Evolutionary conservation across 2,888 invertebrate species (phyloP), one percentile per base, ranked within the genome.

Genomic region (Parnassius glacialis): DNA sequence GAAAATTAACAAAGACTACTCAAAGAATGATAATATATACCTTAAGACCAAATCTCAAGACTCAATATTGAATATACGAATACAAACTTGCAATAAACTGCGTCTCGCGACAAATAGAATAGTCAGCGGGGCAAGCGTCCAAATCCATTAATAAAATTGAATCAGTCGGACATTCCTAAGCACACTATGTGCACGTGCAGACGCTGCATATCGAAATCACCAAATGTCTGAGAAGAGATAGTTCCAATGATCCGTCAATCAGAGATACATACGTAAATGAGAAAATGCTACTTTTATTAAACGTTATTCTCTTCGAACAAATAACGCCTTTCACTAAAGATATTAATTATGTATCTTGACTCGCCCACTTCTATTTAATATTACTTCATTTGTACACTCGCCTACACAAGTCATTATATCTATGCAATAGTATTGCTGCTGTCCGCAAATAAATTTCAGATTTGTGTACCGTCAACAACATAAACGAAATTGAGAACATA

Each of bases 121-220:
- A 73, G 80, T 90, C 88, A 90, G 81, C 86, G 79, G 91, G 91
- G 91, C 90, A 91, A 88, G 79, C 84, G 85, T 89, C 91, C 91
- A 91, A 90, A 81, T 90, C 91, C 91, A 90, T 91, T 91, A 90
- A 90, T 91, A 91, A 91, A 85, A 90, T 90, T 87, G 91, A 91
- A 90, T 90, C 91, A 90, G 85, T 84, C 86, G 81, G 85, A 86
- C 87, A 90, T 91, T 89, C 90, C 87, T 79, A 73, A 76, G 83
- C 84, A 89, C 86, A 86, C 85, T 81, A 80, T 85, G 81, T 81
- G 84, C 90, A 90, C 87, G 86, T 87, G 87, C 56, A 52, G 52
- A 59, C 44, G 57, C 51, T 55, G 52, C 3, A 52, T 34, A 43
- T 45, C 60, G 41, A 52, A 56, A n/a, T 53, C 52, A 53, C 45